Evolutionary conservation across 2,888 invertebrate genomes (phyloP).

Genomic region (Calameuta filiformis): DNA sequence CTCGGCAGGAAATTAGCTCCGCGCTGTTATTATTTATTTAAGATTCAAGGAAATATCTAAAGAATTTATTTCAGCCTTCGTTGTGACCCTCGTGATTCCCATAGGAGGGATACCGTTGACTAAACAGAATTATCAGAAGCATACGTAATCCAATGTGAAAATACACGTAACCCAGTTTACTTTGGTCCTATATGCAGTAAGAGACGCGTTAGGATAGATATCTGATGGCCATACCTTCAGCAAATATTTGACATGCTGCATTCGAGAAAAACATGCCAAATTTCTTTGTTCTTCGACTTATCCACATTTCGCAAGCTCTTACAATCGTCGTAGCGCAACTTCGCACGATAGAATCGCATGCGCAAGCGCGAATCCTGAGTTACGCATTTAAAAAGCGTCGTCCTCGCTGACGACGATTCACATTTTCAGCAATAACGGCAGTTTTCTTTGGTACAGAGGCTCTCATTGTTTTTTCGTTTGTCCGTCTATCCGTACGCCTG

Average conservation of each 20-base stretch:
- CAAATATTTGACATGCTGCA: constrained; percentile 46
- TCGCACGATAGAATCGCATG: neutral
- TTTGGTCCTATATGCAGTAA: neutral
- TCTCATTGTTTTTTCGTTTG: neutral
- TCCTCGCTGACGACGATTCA: neutral
- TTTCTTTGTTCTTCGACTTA: neutral
- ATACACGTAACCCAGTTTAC: constrained; percentile 43
- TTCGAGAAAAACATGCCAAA: neutral
- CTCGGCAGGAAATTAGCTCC: neutral
- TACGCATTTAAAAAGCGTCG: neutral
- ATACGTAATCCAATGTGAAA: constrained; percentile 45
- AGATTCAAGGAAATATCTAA: too few species aligned
- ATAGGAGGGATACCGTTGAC: constrained; percentile 15
- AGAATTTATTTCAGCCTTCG: too few species aligned
- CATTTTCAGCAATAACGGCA: neutral
- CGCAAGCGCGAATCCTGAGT: neutral
- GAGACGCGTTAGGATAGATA: neutral
- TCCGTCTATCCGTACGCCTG: neutral
- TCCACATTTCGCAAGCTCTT: neutral
- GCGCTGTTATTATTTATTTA: neutral
- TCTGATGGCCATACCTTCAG: constrained; percentile 19
- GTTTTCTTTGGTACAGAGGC: neutral
- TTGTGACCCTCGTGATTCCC: neutral
- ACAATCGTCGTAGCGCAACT: neutral
- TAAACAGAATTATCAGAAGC: constrained; percentile 44